Evolutionary conservation across 1,140 invertebrate species (phyloP), one percentile per base, ranked within the genome.

Genomic region (Drosophila prosaltans): DNA sequence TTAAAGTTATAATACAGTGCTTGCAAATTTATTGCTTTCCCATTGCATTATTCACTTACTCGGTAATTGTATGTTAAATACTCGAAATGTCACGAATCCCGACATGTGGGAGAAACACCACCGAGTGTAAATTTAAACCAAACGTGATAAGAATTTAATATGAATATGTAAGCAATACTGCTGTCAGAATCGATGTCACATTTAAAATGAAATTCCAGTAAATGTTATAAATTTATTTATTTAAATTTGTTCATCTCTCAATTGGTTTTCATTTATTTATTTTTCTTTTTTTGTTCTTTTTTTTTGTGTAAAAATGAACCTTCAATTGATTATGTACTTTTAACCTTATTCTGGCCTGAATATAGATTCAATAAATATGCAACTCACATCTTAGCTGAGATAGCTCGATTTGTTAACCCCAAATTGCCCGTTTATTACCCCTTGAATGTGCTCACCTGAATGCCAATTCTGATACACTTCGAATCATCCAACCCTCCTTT

Each of bases 401-500:
- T 77, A 66, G 69, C 65, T 45, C 55, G 60, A 76, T 76, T 76
- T 76, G 74, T 70, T 76, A 76, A 70, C 74, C 74, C 73, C 74
- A 61, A 76, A 76, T 76, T 75, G 74, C 54, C 54, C 65, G 73
- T 76, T 76, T 76, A 76, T 76, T 76, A 76, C 69, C 73, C 40
- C 60, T 32, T 48, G 65, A 26, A 65, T 48, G 57, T 63, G 58
- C 72, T 26, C 58, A 58, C 39, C 58, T 75, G 73, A 75, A 75
- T 75, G 68, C 10, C 65, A 75, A 75, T 75, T 54, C 21, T 26
- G 21, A 51, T 48, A 48, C 7, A 48, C 45, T 21, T 21, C 2
- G 21, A 48, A 24, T 6, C 6, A 48, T 16, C 16, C 45, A 48
- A 48, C 45, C 54, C 16, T 40, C 16, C 7, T 26, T 7, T 26